A percentile compares a stretch with the other conserved stretches of the same genome.
Conservation (phyloP, 2,797 vertebrate species). For the Apodemus agrarius region DNA sequence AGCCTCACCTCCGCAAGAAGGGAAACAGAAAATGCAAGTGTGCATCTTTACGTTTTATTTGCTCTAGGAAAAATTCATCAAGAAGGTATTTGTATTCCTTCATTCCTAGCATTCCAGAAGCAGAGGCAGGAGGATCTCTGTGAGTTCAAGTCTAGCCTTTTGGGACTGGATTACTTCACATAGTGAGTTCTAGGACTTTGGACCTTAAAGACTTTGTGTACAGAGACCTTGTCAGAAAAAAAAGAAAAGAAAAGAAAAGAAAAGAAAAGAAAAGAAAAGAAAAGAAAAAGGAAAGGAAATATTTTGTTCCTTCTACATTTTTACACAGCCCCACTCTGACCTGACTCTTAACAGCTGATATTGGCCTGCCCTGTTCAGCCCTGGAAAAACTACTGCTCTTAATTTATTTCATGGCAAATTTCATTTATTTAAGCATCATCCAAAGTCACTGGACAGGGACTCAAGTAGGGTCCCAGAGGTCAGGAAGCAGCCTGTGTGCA, state of each 20-base stretch:
- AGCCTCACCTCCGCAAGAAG: not conserved
- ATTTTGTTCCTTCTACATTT: constrained; percentile 26
- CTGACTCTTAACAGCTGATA: not conserved
- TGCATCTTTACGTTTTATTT: not conserved
- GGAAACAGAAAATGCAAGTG: not conserved
- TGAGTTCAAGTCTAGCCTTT: not conserved
- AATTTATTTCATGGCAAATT: not conserved
- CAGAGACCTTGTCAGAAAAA: not conserved
- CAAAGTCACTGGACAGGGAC: not conserved
- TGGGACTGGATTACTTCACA: not conserved
- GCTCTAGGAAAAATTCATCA: not conserved
- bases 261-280: no score
- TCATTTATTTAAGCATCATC: constrained; percentile 37
- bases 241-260: no score
- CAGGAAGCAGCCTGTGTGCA: not conserved
- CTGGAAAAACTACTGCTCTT: not conserved
- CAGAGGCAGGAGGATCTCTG: not conserved
- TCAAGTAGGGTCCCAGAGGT: not conserved
- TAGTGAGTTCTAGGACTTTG: not conserved
- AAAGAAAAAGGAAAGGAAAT: no score
- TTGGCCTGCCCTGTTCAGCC: not conserved
- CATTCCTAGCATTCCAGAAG: not conserved
- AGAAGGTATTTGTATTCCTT: not conserved
- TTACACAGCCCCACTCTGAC: not conserved
- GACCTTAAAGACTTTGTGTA: not conserved